phyloP scores from a whole-genome alignment of 1,140 invertebrate species.

The Vollenhovia emeryi region DNA sequence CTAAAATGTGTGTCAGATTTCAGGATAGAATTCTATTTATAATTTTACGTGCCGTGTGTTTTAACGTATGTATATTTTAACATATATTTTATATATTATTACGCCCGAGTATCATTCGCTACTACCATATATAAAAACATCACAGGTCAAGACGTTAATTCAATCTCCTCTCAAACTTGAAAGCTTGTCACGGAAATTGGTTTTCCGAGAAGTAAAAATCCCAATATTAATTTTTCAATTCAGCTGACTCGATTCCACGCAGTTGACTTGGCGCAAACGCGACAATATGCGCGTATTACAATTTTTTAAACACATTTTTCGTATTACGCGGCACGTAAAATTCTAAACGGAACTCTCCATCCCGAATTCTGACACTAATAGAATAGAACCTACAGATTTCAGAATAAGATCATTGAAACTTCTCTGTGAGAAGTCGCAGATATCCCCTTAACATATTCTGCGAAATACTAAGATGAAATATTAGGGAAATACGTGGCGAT shows the following conservation, averaged over 20 bases:
- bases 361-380: not conserved
- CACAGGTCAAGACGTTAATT: not conserved
- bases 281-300: not conserved
- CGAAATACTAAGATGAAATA: not conserved
- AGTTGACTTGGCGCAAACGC: not conserved
- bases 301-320: not conserved
- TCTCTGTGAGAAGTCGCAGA: not conserved
- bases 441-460: not conserved
- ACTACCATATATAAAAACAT: not conserved
- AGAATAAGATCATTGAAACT: not conserved
- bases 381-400: too few relatives aligned
- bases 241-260: not conserved
- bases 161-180: not conserved
- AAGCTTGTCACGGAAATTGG: not conserved
- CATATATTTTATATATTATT: not conserved
- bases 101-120: not conserved
- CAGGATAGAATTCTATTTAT: not conserved
- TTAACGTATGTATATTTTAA: not conserved
- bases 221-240: not conserved
- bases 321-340: not conserved
- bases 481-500: not conserved
- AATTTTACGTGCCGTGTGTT: not conserved
- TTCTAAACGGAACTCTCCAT: not conserved
- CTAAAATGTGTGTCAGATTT: not conserved
- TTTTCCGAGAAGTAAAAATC: not conserved